Base-by-base conservation (phyloP, 2,888 invertebrate species). In the Acrocyrtus sp. region DNA sequence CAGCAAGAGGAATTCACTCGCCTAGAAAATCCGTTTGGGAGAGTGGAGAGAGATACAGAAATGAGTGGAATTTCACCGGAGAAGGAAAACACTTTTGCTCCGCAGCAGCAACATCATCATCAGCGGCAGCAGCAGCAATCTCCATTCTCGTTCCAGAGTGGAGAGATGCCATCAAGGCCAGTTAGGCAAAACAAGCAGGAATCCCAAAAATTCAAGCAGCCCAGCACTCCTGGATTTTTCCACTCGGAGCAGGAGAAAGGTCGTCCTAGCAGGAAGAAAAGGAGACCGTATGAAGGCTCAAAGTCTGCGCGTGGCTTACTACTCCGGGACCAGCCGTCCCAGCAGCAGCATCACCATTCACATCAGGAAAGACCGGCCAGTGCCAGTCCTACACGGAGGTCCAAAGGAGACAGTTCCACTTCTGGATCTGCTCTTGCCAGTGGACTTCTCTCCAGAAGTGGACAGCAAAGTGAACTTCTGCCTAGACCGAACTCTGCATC, bases 371-470 rank as follows among this genome's bases (percentile, higher is more conserved):
- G 77, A 48, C 73, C 78, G 29, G 70, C 66, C 17, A 76, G 75
- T 65, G 70, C 74, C 8, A 78, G 78, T 72, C 77, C 77, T 41
- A 66, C 50, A 19, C 56, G 50, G 41, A 62, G 70, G 65, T 48
- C 27, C 21, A 69, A 69, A 27, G 68, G 51, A 45, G 57, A 12
- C 2, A 34, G 26, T 22, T 29, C 39, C 17, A 21, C 56, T n/a
- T 74, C 29, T 29, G 22, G 15, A 12, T 17, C 43, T 24, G 45
- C 3, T 8, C 24, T 17, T 21, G 45, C 4, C 21, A 22, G 21
- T 29, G 22, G 43, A 4, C 19, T 4, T 34, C 21, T 34, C n/a
- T n/a, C n/a, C n/a, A n/a, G n/a, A n/a, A n/a, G n/a, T n/a, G n/a
- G n/a, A n/a, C n/a, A 2, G 15, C 47, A 47, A 6, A 29, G 57